Percentiles rank a stretch among this genome's conserved stretches.
These are phyloP conservation scores for Prionailurus bengalensis DNA, from an alignment of 2,113 vertebrate species.

Conservation along the genomic window DNA sequence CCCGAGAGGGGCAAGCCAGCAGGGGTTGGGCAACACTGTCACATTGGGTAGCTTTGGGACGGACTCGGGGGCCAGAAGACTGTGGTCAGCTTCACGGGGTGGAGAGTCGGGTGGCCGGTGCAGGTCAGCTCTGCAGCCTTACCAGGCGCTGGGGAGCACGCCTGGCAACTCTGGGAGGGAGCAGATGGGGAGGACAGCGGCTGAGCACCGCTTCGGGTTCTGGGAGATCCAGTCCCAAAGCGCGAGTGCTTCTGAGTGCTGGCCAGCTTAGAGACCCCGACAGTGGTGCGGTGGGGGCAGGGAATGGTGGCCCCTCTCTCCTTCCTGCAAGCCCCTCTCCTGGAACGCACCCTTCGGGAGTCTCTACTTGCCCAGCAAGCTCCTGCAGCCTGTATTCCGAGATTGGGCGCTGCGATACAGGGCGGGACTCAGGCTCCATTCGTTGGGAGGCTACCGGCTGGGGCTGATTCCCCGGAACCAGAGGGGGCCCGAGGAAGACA, in stretches of 20 bases:
- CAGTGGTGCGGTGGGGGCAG: neutral
- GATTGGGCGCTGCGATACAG: fast-evolving
- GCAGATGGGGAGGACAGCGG: neutral
- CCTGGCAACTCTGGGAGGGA: neutral
- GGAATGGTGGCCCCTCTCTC: neutral
- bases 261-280: neutral
- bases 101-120: too few species aligned
- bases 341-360: neutral
- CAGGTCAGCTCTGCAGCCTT: too few species aligned
- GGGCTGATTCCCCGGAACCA: neutral
- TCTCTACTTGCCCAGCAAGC: neutral
- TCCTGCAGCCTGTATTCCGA: too few species aligned
- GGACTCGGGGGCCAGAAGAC: neutral
- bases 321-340: neutral
- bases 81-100: neutral
- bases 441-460: neutral
- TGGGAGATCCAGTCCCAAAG: neutral
- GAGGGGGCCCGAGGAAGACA: neutral
- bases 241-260: neutral
- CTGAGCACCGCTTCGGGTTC: neutral
- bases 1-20: neutral
- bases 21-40: too few species aligned
- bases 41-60: neutral
- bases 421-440: neutral
- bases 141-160: neutral